Conservation (phyloP, 2,113 vertebrate genomes). For the Gorsachius goisagi region DNA sequence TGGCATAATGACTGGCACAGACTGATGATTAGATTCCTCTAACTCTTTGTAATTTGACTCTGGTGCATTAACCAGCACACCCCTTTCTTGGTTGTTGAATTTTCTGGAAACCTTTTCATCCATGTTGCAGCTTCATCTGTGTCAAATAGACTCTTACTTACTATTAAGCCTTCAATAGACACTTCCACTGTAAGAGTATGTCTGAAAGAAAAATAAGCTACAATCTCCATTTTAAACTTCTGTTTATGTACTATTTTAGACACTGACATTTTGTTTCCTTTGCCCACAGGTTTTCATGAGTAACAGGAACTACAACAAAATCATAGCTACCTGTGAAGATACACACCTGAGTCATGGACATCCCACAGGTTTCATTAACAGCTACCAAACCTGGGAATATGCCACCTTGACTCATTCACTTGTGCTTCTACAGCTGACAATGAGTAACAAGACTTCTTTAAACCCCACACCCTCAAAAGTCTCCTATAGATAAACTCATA, state of each 20-base stretch:
- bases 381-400: neutral
- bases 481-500: neutral
- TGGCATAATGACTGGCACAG: neutral
- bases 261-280: fast-evolving
- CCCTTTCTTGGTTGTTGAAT: neutral
- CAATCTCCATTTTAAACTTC: neutral
- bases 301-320: neutral
- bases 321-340: neutral
- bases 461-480: neutral
- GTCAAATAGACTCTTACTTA: neutral
- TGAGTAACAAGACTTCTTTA: neutral
- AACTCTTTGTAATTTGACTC: neutral
- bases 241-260: neutral
- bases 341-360: neutral
- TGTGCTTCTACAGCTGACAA: neutral
- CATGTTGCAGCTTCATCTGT: neutral
- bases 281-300: neutral
- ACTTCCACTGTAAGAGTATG: neutral
- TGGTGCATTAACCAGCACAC: fast-evolving
- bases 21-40: neutral
- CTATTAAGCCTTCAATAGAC: neutral
- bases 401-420: neutral
- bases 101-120: neutral
- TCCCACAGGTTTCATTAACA: neutral
- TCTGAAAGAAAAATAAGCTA: too few relatives aligned